Base-by-base conservation (phyloP, 2,888 invertebrate genomes). In the Heteromurus nitidus region DNA sequence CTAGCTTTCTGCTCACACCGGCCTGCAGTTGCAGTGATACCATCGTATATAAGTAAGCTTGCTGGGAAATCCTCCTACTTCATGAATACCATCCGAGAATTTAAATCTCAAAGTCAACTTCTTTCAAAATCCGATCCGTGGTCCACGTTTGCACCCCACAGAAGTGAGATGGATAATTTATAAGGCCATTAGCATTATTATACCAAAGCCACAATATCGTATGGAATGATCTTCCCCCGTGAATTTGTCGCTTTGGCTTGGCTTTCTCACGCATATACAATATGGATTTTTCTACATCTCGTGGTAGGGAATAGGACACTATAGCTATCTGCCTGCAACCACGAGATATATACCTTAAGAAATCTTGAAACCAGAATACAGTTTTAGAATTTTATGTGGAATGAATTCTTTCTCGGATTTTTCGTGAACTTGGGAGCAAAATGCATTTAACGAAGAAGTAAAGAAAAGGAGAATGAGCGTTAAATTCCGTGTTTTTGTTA, bases 101-200 rank as follows among this genome's bases (percentile, higher is more conserved):
- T n/a, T n/a, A n/a, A n/a, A n/a, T n/a, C n/a, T n/a, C n/a, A n/a
- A n/a, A n/a, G n/a, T n/a, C n/a, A n/a, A n/a, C n/a, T n/a, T 36
- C 13, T 36, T 36, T 36, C 36, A 36, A 13, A 7, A 13, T 36
- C 36, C 13, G 36, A 36, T 31, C 31, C 31, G 20, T 3, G 20
- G 18, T 30, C 5, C 9, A n/a, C 36, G 7, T 62, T 30, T 62
- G 31, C 31, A 62, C 62, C 18, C 36, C 31, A 62, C 31, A 62
- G 42, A 70, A 62, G 18, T 13, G 53, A 22, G 42, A 62, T 58
- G 72, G 68, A 76, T 65, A 81, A 81, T 81, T 81, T 83, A 83
- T 83, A 81, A 72, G 65, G 47, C 83, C 76, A 82, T 82, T 82
- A 82, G 55, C 53, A 76, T 76, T 64, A 75, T 70, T 76, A 69